These are phyloP conservation scores for Drosophila biarmipes DNA, from an alignment of 1,140 invertebrate genomes.

Conservation along the genomic window DNA sequence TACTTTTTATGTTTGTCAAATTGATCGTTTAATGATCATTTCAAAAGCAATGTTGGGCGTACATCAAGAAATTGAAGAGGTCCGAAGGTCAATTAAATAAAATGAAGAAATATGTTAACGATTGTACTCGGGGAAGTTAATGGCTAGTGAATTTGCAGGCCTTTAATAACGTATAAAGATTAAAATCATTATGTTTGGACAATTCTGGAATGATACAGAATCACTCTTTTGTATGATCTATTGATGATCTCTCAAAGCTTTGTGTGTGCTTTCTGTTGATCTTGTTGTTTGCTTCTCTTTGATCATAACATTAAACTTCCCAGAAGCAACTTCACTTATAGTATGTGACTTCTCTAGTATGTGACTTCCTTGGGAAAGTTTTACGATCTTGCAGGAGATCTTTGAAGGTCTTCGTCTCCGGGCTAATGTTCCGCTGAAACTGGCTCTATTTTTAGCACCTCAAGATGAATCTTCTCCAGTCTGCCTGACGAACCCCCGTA, in stretches of 20 bases:
- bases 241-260: neutral
- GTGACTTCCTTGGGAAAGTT: neutral
- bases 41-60: constrained; percentile 5
- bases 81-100: constrained; percentile 16
- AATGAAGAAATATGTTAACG: constrained; percentile 14
- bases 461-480: constrained; percentile 8
- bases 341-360: neutral
- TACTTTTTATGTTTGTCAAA: constrained; percentile 24
- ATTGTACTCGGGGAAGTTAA: neutral
- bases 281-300: too few species aligned
- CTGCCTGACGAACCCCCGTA: constrained; percentile 28
- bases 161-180: too few species aligned
- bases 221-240: too few species aligned
- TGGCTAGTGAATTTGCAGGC: neutral
- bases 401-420: constrained; percentile 1
- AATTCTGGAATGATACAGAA: too few species aligned
- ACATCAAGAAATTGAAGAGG: constrained; percentile 3
- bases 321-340: neutral
- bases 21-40: constrained; percentile 22
- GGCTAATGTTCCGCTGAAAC: constrained; percentile 11
- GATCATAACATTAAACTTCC: neutral
- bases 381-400: constrained; percentile 3
- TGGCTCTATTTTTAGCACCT: constrained; percentile 28
- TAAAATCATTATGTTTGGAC: too few species aligned
- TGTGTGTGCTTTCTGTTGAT: neutral